Percentiles rank a stretch among this genome's conserved stretches.
phyloP scores from a whole-genome alignment of 1,140 invertebrate genomes.

The Ceratina australensis region DNA sequence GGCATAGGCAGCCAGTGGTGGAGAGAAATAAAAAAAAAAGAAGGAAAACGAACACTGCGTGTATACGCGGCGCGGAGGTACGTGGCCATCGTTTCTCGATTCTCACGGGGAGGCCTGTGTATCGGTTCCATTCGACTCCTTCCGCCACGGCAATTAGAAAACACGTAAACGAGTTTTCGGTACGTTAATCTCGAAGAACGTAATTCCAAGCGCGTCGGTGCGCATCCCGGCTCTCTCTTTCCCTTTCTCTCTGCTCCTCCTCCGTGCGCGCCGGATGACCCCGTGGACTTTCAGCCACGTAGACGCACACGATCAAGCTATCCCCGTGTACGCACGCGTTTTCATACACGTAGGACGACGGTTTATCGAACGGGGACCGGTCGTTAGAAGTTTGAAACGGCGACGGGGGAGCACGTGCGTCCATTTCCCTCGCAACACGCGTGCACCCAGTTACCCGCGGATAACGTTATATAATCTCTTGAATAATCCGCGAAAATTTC shows the following conservation, averaged over 20 bases:
- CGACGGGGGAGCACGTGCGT: constrained; percentile 36
- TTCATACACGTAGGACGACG: constrained; percentile 6
- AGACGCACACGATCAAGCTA: constrained; percentile 14
- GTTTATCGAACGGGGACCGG: constrained; percentile 57
- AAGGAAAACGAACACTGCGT: too few relatives aligned
- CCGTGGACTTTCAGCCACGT: constrained; percentile 56
- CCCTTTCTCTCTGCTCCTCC: too few relatives aligned
- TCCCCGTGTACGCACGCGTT: not conserved
- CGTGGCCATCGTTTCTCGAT: constrained; percentile 28
- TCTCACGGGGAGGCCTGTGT: constrained; percentile 6
- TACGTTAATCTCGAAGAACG: constrained; percentile 63
- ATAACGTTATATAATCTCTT: not conserved
- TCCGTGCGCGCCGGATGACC: constrained; percentile 48
- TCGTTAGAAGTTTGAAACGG: constrained; percentile 60
- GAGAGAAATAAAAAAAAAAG: too few relatives aligned
- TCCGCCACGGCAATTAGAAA: constrained; percentile 49
- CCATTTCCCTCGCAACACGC: constrained; percentile 34
- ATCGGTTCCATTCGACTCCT: constrained; percentile 34
- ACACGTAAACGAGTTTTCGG: constrained; percentile 65
- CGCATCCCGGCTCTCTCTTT: constrained; percentile 39
- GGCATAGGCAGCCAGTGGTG: not conserved
- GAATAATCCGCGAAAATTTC: not conserved
- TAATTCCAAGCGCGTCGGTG: constrained; percentile 42
- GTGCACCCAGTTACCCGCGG: not conserved
- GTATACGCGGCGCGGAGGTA: not conserved